These are phyloP conservation scores for Corydoras sp. DNA, from an alignment of 2,113 vertebrate species.

Conservation along the genomic window DNA sequence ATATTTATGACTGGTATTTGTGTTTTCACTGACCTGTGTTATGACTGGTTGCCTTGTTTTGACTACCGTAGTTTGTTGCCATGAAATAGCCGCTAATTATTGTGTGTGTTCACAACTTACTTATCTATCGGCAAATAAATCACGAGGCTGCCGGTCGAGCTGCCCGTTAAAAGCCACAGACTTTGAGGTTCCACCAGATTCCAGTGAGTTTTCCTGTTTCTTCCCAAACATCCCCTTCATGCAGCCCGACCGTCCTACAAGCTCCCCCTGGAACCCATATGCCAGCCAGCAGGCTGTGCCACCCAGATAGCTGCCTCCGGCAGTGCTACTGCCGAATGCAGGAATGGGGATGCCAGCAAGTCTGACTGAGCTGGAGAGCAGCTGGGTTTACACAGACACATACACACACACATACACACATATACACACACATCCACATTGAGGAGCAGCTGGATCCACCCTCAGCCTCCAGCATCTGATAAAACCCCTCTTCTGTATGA, in stretches of 20 bases:
- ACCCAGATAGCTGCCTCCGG: slow-evolving; percentile 49
- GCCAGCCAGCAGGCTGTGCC: slow-evolving; percentile 45
- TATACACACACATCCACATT: slow-evolving; percentile 21
- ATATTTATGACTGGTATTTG: slow-evolving; percentile 22
- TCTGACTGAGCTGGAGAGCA: slow-evolving; percentile 25
- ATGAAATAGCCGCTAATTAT: slow-evolving; percentile 27
- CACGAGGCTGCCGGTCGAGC: neutral
- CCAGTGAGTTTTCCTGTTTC: neutral
- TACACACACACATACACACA: slow-evolving; percentile 9
- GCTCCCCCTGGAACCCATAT: slow-evolving; percentile 33
- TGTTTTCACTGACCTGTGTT: slow-evolving; percentile 32
- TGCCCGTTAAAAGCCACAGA: slow-evolving; percentile 24
- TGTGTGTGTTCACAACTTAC: slow-evolving; percentile 1
- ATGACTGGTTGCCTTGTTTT: slow-evolving; percentile 37
- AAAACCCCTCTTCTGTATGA: slow-evolving; percentile 16
- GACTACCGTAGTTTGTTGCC: slow-evolving; percentile 23
- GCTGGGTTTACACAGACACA: slow-evolving; percentile 12
- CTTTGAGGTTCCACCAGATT: neutral
- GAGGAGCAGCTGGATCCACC: slow-evolving; percentile 30
- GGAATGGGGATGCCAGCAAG: slow-evolving; percentile 28
- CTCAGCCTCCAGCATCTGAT: slow-evolving; percentile 38
- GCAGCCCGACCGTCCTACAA: slow-evolving; percentile 21
- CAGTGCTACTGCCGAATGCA: slow-evolving; percentile 11
- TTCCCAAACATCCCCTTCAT: slow-evolving; percentile 28
- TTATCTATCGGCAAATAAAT: slow-evolving; percentile 1